phyloP scores from a whole-genome alignment of 2,113 vertebrate genomes.

The Riparia riparia region DNA sequence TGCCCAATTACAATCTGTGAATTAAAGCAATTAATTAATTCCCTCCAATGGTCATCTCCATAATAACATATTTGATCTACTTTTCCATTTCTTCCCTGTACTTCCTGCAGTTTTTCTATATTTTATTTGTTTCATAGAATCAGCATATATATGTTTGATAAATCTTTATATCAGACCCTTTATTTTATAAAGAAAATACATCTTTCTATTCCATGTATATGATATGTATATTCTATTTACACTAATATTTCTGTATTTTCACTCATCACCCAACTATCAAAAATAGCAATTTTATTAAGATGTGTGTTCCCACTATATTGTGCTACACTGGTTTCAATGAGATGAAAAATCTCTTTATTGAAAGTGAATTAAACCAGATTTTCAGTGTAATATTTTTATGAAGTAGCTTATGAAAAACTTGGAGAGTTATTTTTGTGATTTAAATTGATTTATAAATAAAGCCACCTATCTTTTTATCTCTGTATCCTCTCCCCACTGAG shows the following conservation, averaged over 20 bases:
- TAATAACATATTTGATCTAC: background rate
- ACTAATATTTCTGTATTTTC: background rate
- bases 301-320: fast-evolving
- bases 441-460: constrained; percentile 45
- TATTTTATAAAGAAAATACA: background rate
- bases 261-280: background rate
- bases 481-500: background rate
- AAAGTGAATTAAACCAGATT: background rate
- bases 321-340: background rate
- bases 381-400: background rate
- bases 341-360: background rate
- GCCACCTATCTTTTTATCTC: constrained; percentile 5
- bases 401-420: background rate
- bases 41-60: background rate
- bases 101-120: background rate
- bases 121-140: background rate
- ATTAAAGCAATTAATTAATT: background rate
- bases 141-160: background rate
- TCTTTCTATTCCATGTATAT: background rate
- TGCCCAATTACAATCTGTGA: background rate
- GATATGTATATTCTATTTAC: background rate
- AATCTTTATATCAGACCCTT: background rate
- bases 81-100: background rate
- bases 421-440: constrained; percentile 2
- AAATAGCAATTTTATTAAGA: background rate